These are phyloP conservation scores for Strix aluco DNA, from an alignment of 2,113 vertebrate species.

Conservation along the genomic window DNA sequence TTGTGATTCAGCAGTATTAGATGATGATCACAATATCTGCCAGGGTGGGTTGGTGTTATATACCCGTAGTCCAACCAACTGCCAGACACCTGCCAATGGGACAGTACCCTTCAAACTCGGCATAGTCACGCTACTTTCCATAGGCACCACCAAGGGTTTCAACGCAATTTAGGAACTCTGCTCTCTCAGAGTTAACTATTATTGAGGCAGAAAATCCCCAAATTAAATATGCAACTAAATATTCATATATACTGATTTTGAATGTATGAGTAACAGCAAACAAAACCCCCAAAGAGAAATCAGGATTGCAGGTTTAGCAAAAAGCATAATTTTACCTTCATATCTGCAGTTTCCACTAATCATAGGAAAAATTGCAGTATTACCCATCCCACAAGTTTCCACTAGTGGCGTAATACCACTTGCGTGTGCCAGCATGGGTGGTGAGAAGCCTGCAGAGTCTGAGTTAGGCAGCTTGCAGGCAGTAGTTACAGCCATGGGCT, in stretches of 20 bases:
- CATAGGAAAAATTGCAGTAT: neutral
- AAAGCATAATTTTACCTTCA: neutral
- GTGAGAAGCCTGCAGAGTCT: neutral
- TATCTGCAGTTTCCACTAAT: neutral
- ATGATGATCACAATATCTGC: neutral
- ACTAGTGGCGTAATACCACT: neutral
- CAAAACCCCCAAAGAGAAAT: neutral
- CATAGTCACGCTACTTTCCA: neutral
- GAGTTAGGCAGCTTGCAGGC: neutral
- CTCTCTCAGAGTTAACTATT: neutral
- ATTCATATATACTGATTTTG: neutral
- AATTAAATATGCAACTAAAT: neutral
- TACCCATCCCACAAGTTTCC: neutral
- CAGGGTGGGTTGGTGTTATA: neutral
- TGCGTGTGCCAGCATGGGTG: rapidly evolving
- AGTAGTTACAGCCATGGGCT: neutral
- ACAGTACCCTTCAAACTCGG: neutral
- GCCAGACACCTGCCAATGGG: neutral
- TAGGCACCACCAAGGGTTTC: neutral
- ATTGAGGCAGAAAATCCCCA: neutral
- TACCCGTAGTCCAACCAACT: no score
- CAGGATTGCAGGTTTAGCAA: neutral
- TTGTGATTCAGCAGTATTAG: neutral
- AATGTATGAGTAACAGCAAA: neutral
- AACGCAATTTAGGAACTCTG: neutral